These are phyloP conservation scores for Corythornis vintsioides DNA, from an alignment of 2,113 vertebrate genomes.

Conservation along the genomic window DNA sequence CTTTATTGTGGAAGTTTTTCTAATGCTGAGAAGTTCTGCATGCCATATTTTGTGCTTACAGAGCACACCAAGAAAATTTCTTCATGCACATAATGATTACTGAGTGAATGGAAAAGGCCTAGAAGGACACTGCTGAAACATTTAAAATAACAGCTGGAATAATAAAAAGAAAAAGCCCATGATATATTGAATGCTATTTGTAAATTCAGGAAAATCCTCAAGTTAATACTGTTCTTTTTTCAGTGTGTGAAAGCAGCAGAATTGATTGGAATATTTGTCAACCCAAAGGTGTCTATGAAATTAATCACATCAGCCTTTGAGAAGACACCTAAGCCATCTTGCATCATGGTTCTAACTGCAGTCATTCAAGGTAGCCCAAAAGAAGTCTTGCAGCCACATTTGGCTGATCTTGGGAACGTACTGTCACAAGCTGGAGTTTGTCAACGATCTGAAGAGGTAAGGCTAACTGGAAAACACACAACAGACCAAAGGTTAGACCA, in stretches of 20 bases:
- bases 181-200: background rate
- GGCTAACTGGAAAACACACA: background rate
- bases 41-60: conserved; percentile 4
- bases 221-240: background rate
- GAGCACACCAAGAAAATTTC: conserved; percentile 4
- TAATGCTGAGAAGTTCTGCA: background rate
- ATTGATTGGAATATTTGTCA: conserved; percentile 88
- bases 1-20: conserved; percentile 6
- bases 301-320: conserved; percentile 80
- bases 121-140: conserved; percentile 25
- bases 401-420: conserved; percentile 70
- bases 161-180: background rate
- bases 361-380: conserved; percentile 82
- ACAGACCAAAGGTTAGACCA: background rate
- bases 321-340: conserved; percentile 75
- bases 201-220: background rate
- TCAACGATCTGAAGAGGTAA: conserved; percentile 87
- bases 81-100: conserved; percentile 16
- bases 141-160: conserved; percentile 18
- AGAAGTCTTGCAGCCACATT: conserved; percentile 79
- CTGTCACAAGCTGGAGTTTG: conserved; percentile 79
- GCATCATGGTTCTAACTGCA: conserved; percentile 84
- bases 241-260: conserved; percentile 86
- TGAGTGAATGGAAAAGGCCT: conserved; percentile 1
- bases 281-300: conserved; percentile 85